These are phyloP conservation scores for Pyralis farinalis DNA, from an alignment of 2,888 invertebrate species.

Conservation along the genomic window DNA sequence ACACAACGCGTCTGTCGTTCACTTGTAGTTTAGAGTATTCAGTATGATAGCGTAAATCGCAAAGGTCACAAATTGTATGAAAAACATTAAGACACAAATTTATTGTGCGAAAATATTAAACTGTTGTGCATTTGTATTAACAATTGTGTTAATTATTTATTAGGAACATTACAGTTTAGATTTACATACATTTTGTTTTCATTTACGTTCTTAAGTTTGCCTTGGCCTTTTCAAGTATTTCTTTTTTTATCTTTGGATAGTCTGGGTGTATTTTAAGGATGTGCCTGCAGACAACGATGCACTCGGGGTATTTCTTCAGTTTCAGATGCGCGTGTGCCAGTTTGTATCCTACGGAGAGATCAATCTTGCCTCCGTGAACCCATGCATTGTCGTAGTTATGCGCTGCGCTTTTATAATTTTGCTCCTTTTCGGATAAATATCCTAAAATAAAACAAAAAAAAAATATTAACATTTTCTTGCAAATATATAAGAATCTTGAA, in stretches of 20 bases:
- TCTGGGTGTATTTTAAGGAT: conserved; percentile 91
- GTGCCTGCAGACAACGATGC: conserved; percentile 93
- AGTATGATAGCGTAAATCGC: conserved; percentile 43
- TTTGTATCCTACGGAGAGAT: conserved; percentile 94
- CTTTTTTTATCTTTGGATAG: conserved; percentile 94
- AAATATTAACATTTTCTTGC: no score
- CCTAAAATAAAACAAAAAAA: no score
- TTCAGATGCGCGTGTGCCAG: conserved; percentile 95
- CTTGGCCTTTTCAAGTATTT: conserved; percentile 95
- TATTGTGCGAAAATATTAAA: conserved; percentile 30
- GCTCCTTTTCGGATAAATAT: conserved; percentile 94
- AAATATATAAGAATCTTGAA: no score
- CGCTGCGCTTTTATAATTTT: conserved; percentile 92
- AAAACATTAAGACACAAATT: conserved; percentile 42
- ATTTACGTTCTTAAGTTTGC: conserved; percentile 85
- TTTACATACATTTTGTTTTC: conserved; percentile 4
- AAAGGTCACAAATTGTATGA: conserved; percentile 53
- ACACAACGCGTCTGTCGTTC: conserved; percentile 21
- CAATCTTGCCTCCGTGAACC: conserved; percentile 89
- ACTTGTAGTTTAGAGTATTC: conserved; percentile 43
- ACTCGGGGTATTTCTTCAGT: conserved; percentile 92
- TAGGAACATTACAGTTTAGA: conserved; percentile 3
- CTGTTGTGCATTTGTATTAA: conserved; percentile 4
- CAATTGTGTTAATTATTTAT: conserved; percentile 3
- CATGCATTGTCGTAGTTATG: conserved; percentile 92